Base-by-base conservation (phyloP, 1,140 invertebrate genomes). In the Calosoma granatense region DNA sequence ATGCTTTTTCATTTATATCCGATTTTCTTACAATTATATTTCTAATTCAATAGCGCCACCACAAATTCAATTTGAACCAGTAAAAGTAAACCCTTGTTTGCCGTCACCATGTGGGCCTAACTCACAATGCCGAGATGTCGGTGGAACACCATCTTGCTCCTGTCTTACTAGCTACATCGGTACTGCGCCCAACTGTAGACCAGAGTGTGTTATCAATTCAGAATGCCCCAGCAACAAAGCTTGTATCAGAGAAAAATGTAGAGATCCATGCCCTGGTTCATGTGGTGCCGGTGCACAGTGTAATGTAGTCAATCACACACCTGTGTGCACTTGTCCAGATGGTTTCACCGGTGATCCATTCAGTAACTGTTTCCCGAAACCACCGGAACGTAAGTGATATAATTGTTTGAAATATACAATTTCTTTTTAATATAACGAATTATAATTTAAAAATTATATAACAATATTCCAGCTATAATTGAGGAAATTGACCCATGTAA, bases 321-420 rank as follows among this genome's bases (percentile, higher is more conserved):
- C 85, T 1, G 78, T 78, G 56, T 88, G 84, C 68, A 81, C 77
- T 2, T 88, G 86, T 67, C 75, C 78, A 12, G 69, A 76, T 2
- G 83, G 84, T 51, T 84, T 77, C 65, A 81, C 78, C 12, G 85
- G 86, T 22, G 81, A 88, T 77, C 84, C 86, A 20, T 86, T 86
- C 60, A 75, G 72, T 55, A 72, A 73, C 58, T 83, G 79, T 60
- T 73, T 67, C 59, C 73, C 74, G 1, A 77, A 76, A 69, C 74
- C 73, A 56, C 63, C 70, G 39, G 69, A 69, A 71, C 67, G 53
- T 60, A 63, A 63, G 61, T 36, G n/a, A 36, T 36, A 36, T 9
- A 9, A 53, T 39, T 51, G 14, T 11, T 22, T 47, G 53, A 12
- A 12, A 51, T 47, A 54, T 14, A 54, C 12, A 6, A 20, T 54